Base-by-base conservation (phyloP, 2,113 vertebrate species). In the Jacana jacana region DNA sequence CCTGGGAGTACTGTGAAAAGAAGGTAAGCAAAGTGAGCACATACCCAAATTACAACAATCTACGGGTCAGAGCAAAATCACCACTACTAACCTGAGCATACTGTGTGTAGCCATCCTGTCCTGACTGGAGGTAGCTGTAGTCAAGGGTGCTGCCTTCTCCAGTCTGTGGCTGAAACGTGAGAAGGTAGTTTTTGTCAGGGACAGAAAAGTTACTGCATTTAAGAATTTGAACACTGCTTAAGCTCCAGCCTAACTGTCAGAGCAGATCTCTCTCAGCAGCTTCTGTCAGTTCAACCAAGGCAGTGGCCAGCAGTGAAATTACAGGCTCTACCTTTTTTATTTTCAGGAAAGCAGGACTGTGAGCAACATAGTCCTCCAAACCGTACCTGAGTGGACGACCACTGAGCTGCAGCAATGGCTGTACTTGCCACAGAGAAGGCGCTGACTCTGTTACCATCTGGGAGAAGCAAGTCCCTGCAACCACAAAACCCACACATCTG, bases 331-430 rank as follows among this genome's bases (percentile, higher is more conserved):
- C 4, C 2, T 60, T 60, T 83, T 55, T 49, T 31, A 61, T 70
- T 48, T 86, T 27, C 72, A 76, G 44, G 70, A 37, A 57, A 85
- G 23, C 17, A 66, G 6, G 35, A 44, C 14, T 64, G 18, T 30
- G 23, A 69, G 70, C 13, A 92, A 58, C 30, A 71, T 13, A 40
- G 10, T 60, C 11, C 61, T 64, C 31, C 60, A 42, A 35, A 66
- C 30, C 92, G 23, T 98, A 99, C 99, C 99, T 99, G 99, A 89
- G 98, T 99, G 46, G 99, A 99, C 1, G 99, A 99, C 99, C 99
- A 99, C 98, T 99, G 99, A 89, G 99, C 99, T 64, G 99, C 99
- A 95, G 99, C 99, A 73, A 99, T 63, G 20, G 58, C 54, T 55
- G 54, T 55, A 55, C 54, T 99, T 46, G 46, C 46, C 46, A 46